Evolutionary conservation across 2,113 vertebrate species (phyloP).

Genomic region (Nanger granti): DNA sequence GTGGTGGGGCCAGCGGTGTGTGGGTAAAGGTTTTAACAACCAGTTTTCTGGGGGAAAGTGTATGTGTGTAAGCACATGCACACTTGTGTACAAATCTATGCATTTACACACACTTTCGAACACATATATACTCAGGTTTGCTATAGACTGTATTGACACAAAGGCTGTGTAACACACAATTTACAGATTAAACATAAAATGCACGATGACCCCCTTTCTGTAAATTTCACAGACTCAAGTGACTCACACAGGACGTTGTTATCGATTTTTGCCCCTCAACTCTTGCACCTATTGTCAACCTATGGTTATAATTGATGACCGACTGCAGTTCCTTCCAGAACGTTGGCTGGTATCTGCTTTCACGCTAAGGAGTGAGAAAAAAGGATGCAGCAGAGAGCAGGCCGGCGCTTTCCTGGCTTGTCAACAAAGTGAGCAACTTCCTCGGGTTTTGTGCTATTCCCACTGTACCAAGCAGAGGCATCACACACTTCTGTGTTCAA

Average conservation of each 20-base stretch:
- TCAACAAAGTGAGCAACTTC: not conserved
- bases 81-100: not conserved
- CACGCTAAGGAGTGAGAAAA: not conserved
- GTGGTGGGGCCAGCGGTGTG: not conserved
- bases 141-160: not conserved
- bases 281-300: not conserved
- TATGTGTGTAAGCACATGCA: not conserved
- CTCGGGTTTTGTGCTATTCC: rapidly evolving
- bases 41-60: not conserved
- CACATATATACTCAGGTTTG: not conserved
- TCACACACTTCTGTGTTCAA: too few relatives aligned
- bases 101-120: not conserved
- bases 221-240: not conserved
- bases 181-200: not conserved
- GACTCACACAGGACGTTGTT: not conserved
- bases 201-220: too few relatives aligned
- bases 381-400: not conserved
- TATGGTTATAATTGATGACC: rapidly evolving
- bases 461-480: not conserved
- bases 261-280: not conserved
- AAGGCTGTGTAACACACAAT: not conserved
- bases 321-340: not conserved
- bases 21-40: not conserved
- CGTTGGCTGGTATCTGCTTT: rapidly evolving
- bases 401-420: rapidly evolving